phyloP scores from a whole-genome alignment of 2,113 vertebrate genomes.

The Toxotes jaculatrix region DNA sequence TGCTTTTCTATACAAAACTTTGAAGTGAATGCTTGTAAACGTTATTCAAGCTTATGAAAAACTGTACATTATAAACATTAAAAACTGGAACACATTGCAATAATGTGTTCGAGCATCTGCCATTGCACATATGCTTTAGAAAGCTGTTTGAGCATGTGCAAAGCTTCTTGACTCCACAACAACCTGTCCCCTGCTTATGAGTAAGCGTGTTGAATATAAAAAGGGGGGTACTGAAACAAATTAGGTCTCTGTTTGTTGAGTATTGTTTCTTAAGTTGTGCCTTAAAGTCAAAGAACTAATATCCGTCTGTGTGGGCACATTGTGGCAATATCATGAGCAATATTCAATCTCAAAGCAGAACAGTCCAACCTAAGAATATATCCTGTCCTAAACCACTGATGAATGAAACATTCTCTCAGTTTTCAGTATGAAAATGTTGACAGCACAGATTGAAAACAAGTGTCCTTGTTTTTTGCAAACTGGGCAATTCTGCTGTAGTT shows the following conservation, averaged over 20 bases:
- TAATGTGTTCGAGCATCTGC: neutral
- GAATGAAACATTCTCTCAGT: slow-evolving; percentile 82
- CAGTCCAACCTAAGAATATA: slow-evolving; percentile 50
- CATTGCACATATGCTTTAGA: neutral
- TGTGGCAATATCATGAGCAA: slow-evolving; percentile 40
- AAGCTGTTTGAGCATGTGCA: neutral
- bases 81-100: neutral
- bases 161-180: neutral
- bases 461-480: slow-evolving; percentile 84
- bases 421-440: slow-evolving; percentile 82
- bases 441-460: slow-evolving; percentile 86
- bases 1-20: neutral
- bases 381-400: slow-evolving; percentile 61
- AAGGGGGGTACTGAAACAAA: neutral
- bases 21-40: neutral
- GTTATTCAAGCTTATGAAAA: neutral
- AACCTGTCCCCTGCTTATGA: neutral
- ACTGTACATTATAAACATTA: neutral
- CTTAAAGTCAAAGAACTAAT: slow-evolving; percentile 22
- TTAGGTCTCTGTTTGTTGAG: neutral
- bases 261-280: slow-evolving; percentile 22
- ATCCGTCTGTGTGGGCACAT: neutral
- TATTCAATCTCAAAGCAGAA: slow-evolving; percentile 48
- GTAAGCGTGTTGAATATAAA: neutral
- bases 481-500: slow-evolving; percentile 83